Conservation (phyloP, 1,140 invertebrate genomes). For the Diabrotica virgifera region DNA sequence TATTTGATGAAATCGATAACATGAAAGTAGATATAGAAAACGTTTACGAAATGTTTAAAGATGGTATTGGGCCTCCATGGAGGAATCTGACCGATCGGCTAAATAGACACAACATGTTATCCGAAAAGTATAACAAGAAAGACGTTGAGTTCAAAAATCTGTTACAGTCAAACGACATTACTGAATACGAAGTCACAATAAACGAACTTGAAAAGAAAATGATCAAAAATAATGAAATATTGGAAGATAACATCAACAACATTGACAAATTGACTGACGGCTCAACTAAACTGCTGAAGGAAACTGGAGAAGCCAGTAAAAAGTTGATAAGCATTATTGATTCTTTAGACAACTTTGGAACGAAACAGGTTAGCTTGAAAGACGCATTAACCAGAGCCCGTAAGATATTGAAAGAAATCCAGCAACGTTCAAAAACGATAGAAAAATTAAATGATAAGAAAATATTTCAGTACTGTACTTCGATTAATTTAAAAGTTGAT, state of each 20-base stretch:
- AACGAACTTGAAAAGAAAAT: slow-evolving; percentile 23
- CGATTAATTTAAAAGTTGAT: slow-evolving; percentile 25
- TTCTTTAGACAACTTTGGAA: slow-evolving; percentile 37
- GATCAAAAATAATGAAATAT: slow-evolving; percentile 14
- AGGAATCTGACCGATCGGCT: slow-evolving; percentile 28
- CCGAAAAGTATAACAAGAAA: slow-evolving; percentile 39
- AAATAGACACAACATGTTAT: slow-evolving; percentile 21
- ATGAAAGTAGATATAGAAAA: slow-evolving; percentile 33
- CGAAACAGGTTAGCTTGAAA: slow-evolving; percentile 33
- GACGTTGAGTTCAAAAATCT: slow-evolving; percentile 50
- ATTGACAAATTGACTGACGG: slow-evolving; percentile 10
- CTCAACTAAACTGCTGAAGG: slow-evolving; percentile 8
- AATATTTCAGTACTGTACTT: slow-evolving; percentile 28
- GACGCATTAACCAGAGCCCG: slow-evolving; percentile 35
- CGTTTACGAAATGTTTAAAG: slow-evolving; percentile 38
- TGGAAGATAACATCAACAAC: slow-evolving; percentile 6
- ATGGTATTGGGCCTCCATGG: slow-evolving; percentile 42
- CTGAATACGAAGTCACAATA: slow-evolving; percentile 36
- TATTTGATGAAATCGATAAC: slow-evolving; percentile 65
- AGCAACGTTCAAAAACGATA: slow-evolving; percentile 25
- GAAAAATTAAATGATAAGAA: slow-evolving; percentile 19
- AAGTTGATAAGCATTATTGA: slow-evolving; percentile 17
- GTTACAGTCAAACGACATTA: slow-evolving; percentile 46
- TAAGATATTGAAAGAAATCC: slow-evolving; percentile 34
- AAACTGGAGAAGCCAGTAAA: slow-evolving; percentile 2